Conservation (phyloP, 2,797 vertebrate genomes). For the Diglossa cyanea region DNA sequence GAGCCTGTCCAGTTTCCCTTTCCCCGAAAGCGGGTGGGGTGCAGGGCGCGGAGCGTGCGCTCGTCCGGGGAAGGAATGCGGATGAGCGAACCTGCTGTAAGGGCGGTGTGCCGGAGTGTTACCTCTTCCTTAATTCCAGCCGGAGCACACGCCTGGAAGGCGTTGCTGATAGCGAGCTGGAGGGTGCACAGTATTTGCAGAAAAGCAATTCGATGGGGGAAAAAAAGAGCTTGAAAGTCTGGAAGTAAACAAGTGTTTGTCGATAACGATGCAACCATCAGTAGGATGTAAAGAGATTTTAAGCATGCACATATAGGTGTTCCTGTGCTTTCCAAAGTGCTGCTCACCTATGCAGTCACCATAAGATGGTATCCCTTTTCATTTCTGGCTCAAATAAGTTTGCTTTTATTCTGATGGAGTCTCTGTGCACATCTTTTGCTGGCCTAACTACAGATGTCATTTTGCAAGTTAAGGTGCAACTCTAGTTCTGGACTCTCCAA, state of each 20-base stretch:
- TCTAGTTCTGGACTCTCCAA: background rate
- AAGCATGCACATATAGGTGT: rapidly evolving
- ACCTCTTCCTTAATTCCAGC: too few species aligned
- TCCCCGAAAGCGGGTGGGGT: rapidly evolving
- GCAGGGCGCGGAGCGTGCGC: background rate
- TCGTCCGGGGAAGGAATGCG: background rate
- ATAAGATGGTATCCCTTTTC: rapidly evolving
- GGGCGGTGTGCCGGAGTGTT: rapidly evolving
- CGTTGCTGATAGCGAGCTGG: background rate
- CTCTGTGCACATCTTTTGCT: background rate
- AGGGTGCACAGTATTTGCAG: rapidly evolving
- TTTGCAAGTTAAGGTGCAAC: background rate
- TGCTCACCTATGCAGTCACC: rapidly evolving
- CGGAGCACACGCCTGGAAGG: rapidly evolving
- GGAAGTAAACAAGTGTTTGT: background rate
- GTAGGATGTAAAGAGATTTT: background rate
- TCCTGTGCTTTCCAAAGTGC: background rate
- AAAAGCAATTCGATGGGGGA: background rate
- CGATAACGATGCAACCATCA: background rate
- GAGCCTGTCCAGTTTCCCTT: background rate
- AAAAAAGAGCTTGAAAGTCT: background rate
- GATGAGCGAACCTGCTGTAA: rapidly evolving
- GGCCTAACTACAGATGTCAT: background rate
- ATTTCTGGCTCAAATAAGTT: background rate
- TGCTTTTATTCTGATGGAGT: background rate